phyloP scores from a whole-genome alignment of 2,113 vertebrate genomes.

The Strigops habroptila region DNA sequence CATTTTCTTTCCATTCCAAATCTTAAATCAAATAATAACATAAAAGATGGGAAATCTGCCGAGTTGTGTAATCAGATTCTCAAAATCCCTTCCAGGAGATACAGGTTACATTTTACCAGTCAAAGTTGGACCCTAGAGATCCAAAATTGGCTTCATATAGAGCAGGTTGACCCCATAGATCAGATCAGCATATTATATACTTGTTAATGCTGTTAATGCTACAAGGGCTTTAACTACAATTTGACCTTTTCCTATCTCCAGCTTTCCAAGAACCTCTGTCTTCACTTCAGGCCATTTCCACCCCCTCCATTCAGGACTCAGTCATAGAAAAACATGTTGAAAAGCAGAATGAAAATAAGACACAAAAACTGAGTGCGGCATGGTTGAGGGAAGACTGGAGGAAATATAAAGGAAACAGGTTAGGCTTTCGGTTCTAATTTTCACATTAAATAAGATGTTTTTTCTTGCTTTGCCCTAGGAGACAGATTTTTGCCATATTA shows the following conservation, averaged over 20 bases:
- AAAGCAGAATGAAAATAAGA: not conserved
- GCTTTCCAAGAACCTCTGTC: not conserved
- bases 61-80: not conserved
- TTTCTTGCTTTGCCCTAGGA: not conserved
- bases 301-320: fast-evolving
- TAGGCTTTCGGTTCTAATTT: not conserved
- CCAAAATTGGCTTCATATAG: not conserved
- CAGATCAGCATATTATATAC: not conserved
- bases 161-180: not conserved
- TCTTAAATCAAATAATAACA: not conserved
- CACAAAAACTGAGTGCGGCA: not conserved
- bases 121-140: not conserved
- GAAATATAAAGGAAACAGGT: not conserved
- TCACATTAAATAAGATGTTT: not conserved
- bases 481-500: not conserved
- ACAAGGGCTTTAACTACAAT: not conserved
- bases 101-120: not conserved
- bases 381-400: not conserved
- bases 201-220: not conserved
- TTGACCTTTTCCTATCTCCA: not conserved
- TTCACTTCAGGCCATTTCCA: not conserved
- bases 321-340: not conserved
- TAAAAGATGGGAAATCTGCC: not conserved
- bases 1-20: not conserved
- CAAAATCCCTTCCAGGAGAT: not conserved